Conservation (phyloP, 2,888 invertebrate species). For the Lymantria dispar region DNA sequence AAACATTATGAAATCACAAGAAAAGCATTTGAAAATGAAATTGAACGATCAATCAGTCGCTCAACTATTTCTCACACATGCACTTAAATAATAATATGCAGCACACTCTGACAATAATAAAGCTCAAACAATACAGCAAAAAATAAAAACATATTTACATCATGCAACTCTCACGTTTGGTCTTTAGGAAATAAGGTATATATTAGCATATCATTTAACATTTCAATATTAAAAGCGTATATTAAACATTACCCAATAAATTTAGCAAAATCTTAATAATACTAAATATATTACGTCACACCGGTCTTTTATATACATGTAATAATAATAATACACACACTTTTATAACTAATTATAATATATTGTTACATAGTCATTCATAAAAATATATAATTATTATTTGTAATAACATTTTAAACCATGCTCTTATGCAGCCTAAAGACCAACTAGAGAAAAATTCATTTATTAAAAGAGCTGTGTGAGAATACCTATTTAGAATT, state of each 20-base stretch:
- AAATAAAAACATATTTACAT: conserved; percentile 52
- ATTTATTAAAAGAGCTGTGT: conserved; percentile 62
- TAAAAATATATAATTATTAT: conserved; percentile 2
- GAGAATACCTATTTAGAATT: conserved; percentile 49
- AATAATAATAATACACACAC: conserved; percentile 27
- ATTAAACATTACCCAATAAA: conserved; percentile 76
- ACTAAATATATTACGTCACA: conserved; percentile 65
- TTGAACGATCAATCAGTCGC: conserved; percentile 44
- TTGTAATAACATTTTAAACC: conserved; percentile 26
- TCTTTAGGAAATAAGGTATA: conserved; percentile 76
- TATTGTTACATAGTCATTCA: conserved; percentile 22
- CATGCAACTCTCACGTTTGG: conserved; percentile 81
- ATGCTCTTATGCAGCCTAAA: conserved; percentile 68
- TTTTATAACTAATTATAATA: conserved; percentile 23
- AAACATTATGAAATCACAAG: conserved; percentile 79
- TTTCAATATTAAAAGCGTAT: conserved; percentile 49
- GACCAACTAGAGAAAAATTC: conserved; percentile 71
- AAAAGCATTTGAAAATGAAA: conserved; percentile 63
- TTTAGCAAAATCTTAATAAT: conserved; percentile 74
- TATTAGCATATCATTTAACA: conserved; percentile 44
- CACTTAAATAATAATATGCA: conserved; percentile 64
- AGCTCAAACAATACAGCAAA: conserved; percentile 64
- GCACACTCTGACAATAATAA: conserved; percentile 49
- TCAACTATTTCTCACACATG: conserved; percentile 78
- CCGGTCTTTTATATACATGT: conserved; percentile 42